Base-by-base conservation (phyloP, 2,888 invertebrate species). In the Nemoura dubitans region DNA sequence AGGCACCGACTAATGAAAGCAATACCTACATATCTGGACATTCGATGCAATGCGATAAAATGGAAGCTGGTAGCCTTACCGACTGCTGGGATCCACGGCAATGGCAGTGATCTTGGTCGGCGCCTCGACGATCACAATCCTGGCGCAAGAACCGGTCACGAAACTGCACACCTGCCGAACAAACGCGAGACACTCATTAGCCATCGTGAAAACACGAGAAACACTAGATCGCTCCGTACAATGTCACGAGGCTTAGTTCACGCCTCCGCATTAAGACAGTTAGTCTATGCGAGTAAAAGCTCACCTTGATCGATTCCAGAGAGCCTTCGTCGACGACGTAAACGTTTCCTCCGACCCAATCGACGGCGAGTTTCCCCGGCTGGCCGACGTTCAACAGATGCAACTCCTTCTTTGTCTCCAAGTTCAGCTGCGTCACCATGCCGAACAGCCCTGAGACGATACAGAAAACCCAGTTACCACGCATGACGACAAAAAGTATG, bases 341-440 rank as follows among this genome's bases (percentile, higher is more conserved):
- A 0, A 96, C 92, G 89, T 96, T 96, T 16, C 94, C 93, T 0
- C 95, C 95, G 29, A 95, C 91, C 96, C 96, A 97, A 89, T 97
- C 97, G 0, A 96, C 92, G 0, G 95, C 93, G 76, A 97, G 90
- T 91, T 94, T 92, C 80, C 91, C 91, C 0, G 94, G 94, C 87
- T 90, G 91, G 0, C 93, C 93, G 0, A 90, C 91, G 10, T 91
- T 91, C 43, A 91, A 89, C 27, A 93, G 86, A 85, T 92, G 89
- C 29, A 91, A 88, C 86, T 90, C 90, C 81, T 89, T 90, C 36
- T 91, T 88, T 16, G 90, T 25, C 91, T 88, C 86, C 92, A 91
- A 85, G 92, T 84, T 29, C 84, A 84, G 26, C 28, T 59, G 59
- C 2, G 26, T 27, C 29, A 84, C 76, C 59, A 87, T 89, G 26